These are phyloP conservation scores for Ichneumoninae sp. DNA, from an alignment of 2,888 invertebrate species.

Conservation along the genomic window DNA sequence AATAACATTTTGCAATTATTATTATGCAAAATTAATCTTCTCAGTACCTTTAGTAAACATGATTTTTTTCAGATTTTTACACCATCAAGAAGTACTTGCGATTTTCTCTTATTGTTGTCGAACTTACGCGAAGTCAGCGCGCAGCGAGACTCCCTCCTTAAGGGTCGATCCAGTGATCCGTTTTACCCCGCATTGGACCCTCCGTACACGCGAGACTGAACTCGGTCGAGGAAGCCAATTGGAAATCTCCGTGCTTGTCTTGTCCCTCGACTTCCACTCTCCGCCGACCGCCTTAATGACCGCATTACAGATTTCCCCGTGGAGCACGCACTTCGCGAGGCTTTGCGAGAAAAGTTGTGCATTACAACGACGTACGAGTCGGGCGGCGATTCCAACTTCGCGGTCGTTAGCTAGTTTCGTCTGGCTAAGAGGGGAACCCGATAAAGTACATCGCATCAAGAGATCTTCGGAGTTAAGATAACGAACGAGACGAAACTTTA, in stretches of 20 bases:
- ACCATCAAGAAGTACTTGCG: too few species aligned
- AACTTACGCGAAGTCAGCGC: too few species aligned
- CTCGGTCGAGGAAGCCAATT: not conserved
- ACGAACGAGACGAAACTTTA: slow-evolving; percentile 40
- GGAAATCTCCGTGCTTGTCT: slow-evolving; percentile 6
- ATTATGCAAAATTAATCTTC: too few species aligned
- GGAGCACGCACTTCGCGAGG: slow-evolving; percentile 30
- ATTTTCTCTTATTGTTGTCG: too few species aligned
- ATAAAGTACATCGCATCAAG: slow-evolving; percentile 6
- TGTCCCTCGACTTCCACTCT: slow-evolving; percentile 3
- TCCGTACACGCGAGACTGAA: too few species aligned
- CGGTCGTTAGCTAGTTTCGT: slow-evolving; percentile 4
- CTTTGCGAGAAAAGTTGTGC: slow-evolving; percentile 35
- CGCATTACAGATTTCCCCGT: slow-evolving; percentile 47
- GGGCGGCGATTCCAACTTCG: not conserved
- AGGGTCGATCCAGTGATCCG: too few species aligned
- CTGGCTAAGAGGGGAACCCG: not conserved
- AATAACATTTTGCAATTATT: too few species aligned
- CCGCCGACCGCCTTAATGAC: slow-evolving; percentile 22
- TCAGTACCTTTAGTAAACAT: too few species aligned
- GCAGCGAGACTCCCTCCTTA: too few species aligned
- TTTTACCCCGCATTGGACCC: too few species aligned
- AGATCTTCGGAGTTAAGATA: slow-evolving; percentile 15
- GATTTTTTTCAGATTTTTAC: too few species aligned
- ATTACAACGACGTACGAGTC: slow-evolving; percentile 4